Evolutionary conservation across 2,888 invertebrate genomes (phyloP), one percentile per base, ranked within the genome.

Genomic region (Lissocephala sabroskyi): DNA sequence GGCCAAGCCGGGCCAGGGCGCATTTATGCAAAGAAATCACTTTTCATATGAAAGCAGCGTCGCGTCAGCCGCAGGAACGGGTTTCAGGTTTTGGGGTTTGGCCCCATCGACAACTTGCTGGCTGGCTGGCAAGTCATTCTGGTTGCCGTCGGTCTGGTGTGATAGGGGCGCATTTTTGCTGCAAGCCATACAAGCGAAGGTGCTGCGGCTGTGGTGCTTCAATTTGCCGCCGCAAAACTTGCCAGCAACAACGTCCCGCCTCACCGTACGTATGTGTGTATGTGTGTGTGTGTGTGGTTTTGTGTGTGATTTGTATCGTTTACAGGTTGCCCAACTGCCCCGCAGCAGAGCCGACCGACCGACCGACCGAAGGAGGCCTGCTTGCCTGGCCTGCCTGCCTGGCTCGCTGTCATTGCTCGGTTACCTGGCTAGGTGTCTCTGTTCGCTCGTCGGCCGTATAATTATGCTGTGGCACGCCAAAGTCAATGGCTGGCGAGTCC

Each of bases 1-100:
- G 18, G 23, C 19, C 7, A 13, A 26, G 23, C 40, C 10, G 11
- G 28, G 16, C 41, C 37, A 32, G 13, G 30, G 30, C 35, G 16
- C 35, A 35, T 66, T 79, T 71, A 63, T 74, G 66, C 74, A 70
- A 66, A 74, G 74, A 74, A 76, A 74, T 74, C 76, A 79, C 74
- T 77, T 77, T 76, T 79, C 74, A 66, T 73, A 64, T 56, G 58
- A 59, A 59, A 33, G 35, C 35, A 16, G n/a, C 17, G 16, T 16
- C 16, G 35, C 5, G 35, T 16, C 14, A 16, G 35, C 14, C 3
- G 23, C 7, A 5, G 14, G 16, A 35, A 35, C 35, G 10, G 35
- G 35, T 35, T 35, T 35, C 23, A 23, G 35, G 17, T 16, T 35
- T 35, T 35, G 16, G 13, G 13, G 13, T 35, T 17, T 7, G 11